These are phyloP conservation scores for Poeciliopsis retropinna DNA, from an alignment of 2,113 vertebrate species.

Conservation along the genomic window DNA sequence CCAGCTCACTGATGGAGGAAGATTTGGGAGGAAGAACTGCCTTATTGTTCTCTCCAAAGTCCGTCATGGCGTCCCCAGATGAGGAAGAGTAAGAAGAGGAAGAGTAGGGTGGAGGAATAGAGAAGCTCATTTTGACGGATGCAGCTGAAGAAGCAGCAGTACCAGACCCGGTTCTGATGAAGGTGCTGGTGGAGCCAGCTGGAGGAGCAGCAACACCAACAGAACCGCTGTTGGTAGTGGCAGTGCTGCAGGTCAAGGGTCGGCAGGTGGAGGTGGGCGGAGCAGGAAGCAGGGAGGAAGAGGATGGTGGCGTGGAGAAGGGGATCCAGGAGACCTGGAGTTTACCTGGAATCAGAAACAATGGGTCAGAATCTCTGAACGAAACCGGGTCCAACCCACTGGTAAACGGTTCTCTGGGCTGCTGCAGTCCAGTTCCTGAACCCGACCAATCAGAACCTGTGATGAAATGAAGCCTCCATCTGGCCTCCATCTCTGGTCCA, in stretches of 20 bases:
- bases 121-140: background rate
- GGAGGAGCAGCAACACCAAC: background rate
- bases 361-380: background rate
- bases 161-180: background rate
- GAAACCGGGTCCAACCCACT: background rate
- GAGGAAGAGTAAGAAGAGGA: background rate
- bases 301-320: conserved; percentile 4
- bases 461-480: too few relatives aligned
- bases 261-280: background rate
- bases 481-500: too few relatives aligned
- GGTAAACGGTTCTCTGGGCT: background rate
- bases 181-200: background rate
- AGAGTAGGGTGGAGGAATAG: background rate
- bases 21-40: background rate
- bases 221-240: background rate
- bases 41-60: too few relatives aligned
- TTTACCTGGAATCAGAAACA: conserved; percentile 31
- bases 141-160: background rate
- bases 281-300: background rate
- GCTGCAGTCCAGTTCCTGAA: too few relatives aligned
- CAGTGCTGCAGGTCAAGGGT: background rate
- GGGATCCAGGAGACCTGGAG: conserved; percentile 18
- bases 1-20: background rate
- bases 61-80: background rate
- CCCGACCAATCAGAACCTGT: too few relatives aligned